Evolutionary conservation across 2,113 vertebrate genomes (phyloP), one percentile per base, ranked within the genome.

Genomic region (Callipepla californica): DNA sequence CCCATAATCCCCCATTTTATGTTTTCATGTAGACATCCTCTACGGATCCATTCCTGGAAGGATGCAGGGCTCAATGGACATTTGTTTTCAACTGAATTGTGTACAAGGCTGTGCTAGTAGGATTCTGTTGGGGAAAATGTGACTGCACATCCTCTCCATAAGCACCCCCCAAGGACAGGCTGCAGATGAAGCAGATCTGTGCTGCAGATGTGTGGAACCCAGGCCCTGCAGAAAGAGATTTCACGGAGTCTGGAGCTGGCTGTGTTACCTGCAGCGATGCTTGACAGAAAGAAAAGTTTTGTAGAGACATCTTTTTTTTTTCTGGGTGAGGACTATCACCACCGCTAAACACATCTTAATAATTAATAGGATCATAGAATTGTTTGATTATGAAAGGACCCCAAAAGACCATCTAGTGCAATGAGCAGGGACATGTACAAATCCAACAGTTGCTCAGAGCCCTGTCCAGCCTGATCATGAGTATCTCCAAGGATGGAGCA

Each of bases 1-100:
- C 4, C 0, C 3, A 1, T 58, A 19, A 89, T 2, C 21, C 65
- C 45, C 19, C 3, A 1, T 7, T 59, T 79, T 44, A 36, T 0
- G 0, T 62, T 85, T 48, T 53, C 72, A 22, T 19, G 14, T 57
- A 73, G 36, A 40, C 17, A 40, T 40, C 15, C 11, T 79, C 11
- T 13, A 30, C 47, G 57, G 53, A 40, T 2, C 6, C 9, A 5
- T 57, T 36, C 44, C 59, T 44, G n/a, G 32, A 36, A 30, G 4
- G 11, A 3, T 26, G n/a, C 28, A 69, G 65, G 13, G 42, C 42
- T 67, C 21, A 13, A 7, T 34, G 13, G 45, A 11, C 30, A 48
- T 89, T 40, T 66, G 36, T 6, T n/a, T 82, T 94, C 53, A 62
- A 9, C 10, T 69, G 9, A 61, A n/a, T 23, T 0, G 1, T 42